Conservation (phyloP, 2,113 vertebrate species). For the Mellivora capensis region DNA sequence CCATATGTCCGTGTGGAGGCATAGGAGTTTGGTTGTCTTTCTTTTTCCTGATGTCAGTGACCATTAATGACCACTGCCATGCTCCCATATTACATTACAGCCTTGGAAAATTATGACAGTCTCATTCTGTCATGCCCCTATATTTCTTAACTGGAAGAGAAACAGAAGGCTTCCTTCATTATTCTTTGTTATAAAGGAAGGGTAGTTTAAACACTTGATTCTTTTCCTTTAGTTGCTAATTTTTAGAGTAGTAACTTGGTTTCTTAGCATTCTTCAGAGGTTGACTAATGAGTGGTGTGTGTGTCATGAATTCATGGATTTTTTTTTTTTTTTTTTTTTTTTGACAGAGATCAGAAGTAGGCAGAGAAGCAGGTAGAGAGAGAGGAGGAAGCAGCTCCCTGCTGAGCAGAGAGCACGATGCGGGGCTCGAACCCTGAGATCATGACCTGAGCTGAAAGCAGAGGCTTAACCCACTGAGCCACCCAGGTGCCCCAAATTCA, state of each 20-base stretch:
- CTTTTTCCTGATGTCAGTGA: not conserved
- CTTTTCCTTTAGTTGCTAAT: not conserved
- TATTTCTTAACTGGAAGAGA: not conserved
- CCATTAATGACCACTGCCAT: not conserved
- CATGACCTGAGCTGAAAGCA: no score
- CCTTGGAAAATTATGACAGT: not conserved
- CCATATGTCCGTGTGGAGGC: not conserved
- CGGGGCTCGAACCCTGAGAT: no score
- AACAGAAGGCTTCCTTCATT: not conserved
- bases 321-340: not conserved
- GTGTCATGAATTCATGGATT: not conserved
- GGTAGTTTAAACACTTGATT: slow-evolving; percentile 14
- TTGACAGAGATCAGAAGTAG: no score
- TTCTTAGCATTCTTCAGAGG: not conserved
- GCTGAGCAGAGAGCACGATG: no score
- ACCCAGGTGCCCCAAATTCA: no score
- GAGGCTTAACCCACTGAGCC: no score
- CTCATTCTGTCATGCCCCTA: not conserved
- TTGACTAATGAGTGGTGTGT: not conserved
- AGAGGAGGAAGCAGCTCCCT: no score
- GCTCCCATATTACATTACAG: not conserved
- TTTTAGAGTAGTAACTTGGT: not conserved
- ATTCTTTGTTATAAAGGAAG: not conserved
- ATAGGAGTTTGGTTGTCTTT: not conserved
- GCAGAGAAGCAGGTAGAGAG: no score